Base-by-base conservation (phyloP, 2,797 vertebrate genomes). In the Streptopelia turtur region DNA sequence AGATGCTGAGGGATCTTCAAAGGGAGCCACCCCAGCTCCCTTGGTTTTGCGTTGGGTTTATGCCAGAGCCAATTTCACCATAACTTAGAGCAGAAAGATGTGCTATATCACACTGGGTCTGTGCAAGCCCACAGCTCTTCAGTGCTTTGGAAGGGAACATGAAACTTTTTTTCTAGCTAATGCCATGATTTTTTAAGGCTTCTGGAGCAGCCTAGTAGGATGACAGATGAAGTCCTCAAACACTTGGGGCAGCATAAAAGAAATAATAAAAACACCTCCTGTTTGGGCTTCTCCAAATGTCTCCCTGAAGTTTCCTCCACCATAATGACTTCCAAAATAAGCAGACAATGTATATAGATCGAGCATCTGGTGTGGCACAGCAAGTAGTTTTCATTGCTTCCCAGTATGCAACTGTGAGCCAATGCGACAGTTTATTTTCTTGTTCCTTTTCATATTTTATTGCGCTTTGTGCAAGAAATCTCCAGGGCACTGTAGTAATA, bases 261-360 rank as follows among this genome's bases (percentile, higher is more conserved):
- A 89, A 94, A 89, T 25, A 0, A 89, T 43, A 81, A 91, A 74
- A 39, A 2, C 28, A 43, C 1, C n/a, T 6, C 11, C 16, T 21
- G 11, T 25, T 83, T 74, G 47, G 39, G 15, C 16, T 64, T 18
- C 22, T 86, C 2, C 6, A 91, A 80, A 88, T 41, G 16, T 43
- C 14, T 88, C 56, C 35, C 28, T 70, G 27, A 55, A 31, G 9
- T 47, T 15, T 74, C 43, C 8, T 45, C 43, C 28, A 35, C 16
- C 6, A 33, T 11, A 12, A 57, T 5, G 52, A 80, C 16, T 85
- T 80, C 25, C 21, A 66, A 66, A 87, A 74, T 68, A 27, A 2
- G 0, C 21, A 57, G 24, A 28, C 25, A 49, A 50, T 5, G 5
- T 56, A 31, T 41, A 89, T 7, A 81, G 49, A 56, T n/a, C 0